Evolutionary conservation across 2,797 vertebrate species (phyloP), one percentile per base, ranked within the genome.

Genomic region (Myotis vivesi): DNA sequence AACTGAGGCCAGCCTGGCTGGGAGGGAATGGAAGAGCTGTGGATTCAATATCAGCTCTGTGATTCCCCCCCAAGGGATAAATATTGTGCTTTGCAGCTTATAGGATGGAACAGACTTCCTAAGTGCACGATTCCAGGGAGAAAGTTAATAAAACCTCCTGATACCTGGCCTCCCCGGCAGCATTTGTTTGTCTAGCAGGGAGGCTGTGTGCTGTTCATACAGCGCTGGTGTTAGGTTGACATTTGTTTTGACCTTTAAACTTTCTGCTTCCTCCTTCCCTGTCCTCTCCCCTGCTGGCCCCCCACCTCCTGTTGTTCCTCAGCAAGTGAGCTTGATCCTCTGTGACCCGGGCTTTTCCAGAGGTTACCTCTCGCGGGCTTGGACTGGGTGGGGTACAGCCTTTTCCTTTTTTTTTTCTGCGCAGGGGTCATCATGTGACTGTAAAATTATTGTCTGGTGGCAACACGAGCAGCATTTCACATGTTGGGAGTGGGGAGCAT

Each of bases 181-280:
- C 87, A 68, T 82, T 96, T 92, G 87, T 97, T 97, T 98, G 96
- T 95, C 86, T 97, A 97, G 92, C 88, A 89, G 75, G 41, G 59
- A 96, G 91, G 87, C 97, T 95, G 94, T 94, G 92, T 97, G 95
- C 84, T 71, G 96, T 97, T 97, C 92, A 89, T 92, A 95, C 96
- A 97, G 94, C 94, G 69, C 73, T 95, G 87, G 94, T 96, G 96
- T 92, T 95, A 96, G 96, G 46, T 59, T 98, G 97, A 97, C 97
- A 96, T 98, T 98, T 98, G 89, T 97, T 97, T 85, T 97, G 97
- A 97, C 97, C 97, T 98, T 97, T 89, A 96, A 97, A 98, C 97
- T 97, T 95, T 92, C 38, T 66, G 92, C 83, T 97, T 97, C 94
- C 97, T 90, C 28, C 97, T 94, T 97, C 97, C 90, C 92, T 44